Evolutionary conservation across 2,113 vertebrate genomes (phyloP).

Genomic region (Lanius collurio): DNA sequence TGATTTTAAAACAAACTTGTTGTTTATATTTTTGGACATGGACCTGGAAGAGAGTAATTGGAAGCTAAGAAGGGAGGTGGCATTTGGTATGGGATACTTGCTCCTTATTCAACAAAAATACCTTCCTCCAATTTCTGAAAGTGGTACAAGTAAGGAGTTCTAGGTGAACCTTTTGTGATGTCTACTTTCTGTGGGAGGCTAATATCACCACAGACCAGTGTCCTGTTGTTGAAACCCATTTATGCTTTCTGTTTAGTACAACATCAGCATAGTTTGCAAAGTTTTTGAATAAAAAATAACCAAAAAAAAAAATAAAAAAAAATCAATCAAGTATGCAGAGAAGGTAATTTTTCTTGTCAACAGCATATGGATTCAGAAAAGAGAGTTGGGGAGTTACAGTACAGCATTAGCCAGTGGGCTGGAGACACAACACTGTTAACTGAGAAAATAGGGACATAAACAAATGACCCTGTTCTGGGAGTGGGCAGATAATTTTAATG

Average conservation of each 20-base stretch:
- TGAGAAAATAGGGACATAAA: not conserved
- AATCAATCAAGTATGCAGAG: not conserved
- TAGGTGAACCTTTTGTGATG: not conserved
- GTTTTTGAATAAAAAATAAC: not conserved
- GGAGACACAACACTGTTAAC: not conserved
- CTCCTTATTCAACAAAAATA: not conserved
- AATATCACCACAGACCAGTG: not conserved
- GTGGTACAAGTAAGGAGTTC: not conserved
- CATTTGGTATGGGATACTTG: not conserved
- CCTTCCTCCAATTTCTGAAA: not conserved
- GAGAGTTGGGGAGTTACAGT: not conserved
- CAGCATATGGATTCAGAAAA: not conserved
- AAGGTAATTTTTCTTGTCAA: constrained; percentile 14
- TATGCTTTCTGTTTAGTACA: not conserved
- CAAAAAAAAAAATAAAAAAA: not conserved
- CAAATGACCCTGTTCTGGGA: not conserved
- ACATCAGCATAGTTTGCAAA: not conserved
- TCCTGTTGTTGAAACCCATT: not conserved
- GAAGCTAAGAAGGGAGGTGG: not conserved
- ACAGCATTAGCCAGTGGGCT: not conserved
- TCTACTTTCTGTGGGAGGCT: not conserved
- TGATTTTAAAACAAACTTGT: not conserved
- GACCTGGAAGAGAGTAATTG: not conserved
- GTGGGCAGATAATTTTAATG: not conserved
- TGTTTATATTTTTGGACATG: not conserved